Evolutionary conservation across 2,113 vertebrate genomes (phyloP), one percentile per base, ranked within the genome.

Genomic region (Alethe castanea): DNA sequence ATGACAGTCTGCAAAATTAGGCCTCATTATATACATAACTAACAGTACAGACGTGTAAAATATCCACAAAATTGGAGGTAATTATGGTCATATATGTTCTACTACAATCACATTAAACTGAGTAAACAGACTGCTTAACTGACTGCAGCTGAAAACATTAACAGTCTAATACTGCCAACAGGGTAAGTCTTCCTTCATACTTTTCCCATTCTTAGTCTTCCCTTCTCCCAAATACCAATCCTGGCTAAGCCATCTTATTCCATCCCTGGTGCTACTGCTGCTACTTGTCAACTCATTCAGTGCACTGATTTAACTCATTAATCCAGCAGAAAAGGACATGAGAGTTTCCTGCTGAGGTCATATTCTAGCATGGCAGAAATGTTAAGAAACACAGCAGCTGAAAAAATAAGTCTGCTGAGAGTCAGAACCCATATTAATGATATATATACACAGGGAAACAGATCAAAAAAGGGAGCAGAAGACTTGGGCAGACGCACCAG

Each of bases 391-490:
- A 29, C 0, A 15, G 6, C 14, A 52, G 14, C 22, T 69, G 24
- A 60, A 24, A 72, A 57, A 90, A 20, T 3, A 35, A 33, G 22
- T 59, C 35, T 29, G 36, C 10, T 31, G 44, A 56, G 25, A 61
- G 53, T 38, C 62, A 69, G 40, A 94, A 65, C 6, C 8, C n/a
- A 19, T 0, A 0, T 9, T 45, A 60, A 5, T 24, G 54, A 50
- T 8, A 73, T 5, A 62, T 7, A 59, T 7, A 15, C 3, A 24
- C 1, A 57, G 2, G 18, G 6, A 66, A 78, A 31, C 0, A 1
- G 18, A 6, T 2, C 3, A 12, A 28, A 62, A 70, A 80, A 7
- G 3, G 6, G 16, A 53, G 13, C 7, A 3, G 8, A 61, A 26
- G 5, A 48, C 20, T 33, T 38, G 5, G 2, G 12, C 52, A 47